These are phyloP conservation scores for Lydus trimaculatus DNA, from an alignment of 2,888 invertebrate species.

Conservation along the genomic window DNA sequence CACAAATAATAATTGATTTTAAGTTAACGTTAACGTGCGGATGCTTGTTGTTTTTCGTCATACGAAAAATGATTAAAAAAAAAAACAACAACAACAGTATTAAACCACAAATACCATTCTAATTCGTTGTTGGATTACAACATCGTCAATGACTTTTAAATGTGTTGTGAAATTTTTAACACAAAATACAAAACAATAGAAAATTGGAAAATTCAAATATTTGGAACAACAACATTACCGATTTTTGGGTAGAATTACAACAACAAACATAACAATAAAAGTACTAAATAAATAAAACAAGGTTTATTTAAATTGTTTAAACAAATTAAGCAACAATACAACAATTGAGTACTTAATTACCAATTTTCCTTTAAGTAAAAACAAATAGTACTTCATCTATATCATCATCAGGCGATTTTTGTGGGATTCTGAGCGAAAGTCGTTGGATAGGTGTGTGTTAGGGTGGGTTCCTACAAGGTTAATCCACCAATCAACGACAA, in stretches of 20 bases:
- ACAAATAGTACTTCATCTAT: not conserved
- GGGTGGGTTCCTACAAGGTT: not conserved
- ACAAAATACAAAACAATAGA: not conserved
- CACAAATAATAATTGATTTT: too few relatives aligned
- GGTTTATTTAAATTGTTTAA: not conserved
- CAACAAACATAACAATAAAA: not conserved
- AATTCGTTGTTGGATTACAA: not conserved
- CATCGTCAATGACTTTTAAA: not conserved
- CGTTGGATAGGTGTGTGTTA: not conserved
- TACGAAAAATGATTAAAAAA: too few relatives aligned
- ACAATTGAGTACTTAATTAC: not conserved
- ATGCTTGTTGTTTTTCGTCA: too few relatives aligned
- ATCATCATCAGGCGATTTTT: not conserved
- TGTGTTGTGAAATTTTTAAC: not conserved
- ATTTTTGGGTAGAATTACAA: not conserved
- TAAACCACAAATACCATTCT: slow-evolving; percentile 1
- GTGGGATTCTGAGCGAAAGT: not conserved
- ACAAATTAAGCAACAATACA: not conserved
- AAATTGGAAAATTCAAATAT: slow-evolving; percentile 1
- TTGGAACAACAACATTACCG: not conserved
- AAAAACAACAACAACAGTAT: not conserved
- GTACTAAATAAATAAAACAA: too few relatives aligned
- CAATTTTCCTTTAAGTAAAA: not conserved
- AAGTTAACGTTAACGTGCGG: too few relatives aligned
- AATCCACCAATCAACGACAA: not conserved